Percentiles rank a stretch among this genome's conserved stretches.
Evolutionary conservation across 2,113 vertebrate species (phyloP).

Genomic region (Psettodes erumei): DNA sequence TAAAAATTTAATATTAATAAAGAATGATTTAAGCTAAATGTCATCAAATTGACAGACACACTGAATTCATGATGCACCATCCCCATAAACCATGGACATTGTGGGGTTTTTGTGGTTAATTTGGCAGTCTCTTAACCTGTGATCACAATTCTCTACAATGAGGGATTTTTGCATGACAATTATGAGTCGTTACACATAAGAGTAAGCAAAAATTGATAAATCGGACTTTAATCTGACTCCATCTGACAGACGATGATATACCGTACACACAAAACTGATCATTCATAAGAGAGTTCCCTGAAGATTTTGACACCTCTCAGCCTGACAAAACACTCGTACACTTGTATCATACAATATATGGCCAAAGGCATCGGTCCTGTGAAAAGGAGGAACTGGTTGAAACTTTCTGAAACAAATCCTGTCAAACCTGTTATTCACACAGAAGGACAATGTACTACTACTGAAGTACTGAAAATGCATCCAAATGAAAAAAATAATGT

Average conservation of each 20-base stretch:
- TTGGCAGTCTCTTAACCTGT: neutral
- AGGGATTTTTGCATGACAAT: constrained; percentile 4
- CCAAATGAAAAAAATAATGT: neutral
- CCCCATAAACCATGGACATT: neutral
- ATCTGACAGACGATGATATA: neutral
- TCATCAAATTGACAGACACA: neutral
- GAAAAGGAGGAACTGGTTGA: neutral
- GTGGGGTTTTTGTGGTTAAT: neutral
- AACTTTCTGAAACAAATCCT: neutral
- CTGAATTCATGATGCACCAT: neutral
- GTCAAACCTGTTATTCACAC: neutral
- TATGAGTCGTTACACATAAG: neutral
- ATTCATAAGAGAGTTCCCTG: constrained; percentile 9
- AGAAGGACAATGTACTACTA: neutral
- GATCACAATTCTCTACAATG: constrained; percentile 1
- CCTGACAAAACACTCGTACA: neutral
- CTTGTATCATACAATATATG: neutral
- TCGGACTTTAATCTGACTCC: too few relatives aligned
- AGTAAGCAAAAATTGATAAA: neutral
- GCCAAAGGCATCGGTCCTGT: neutral
- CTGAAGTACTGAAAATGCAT: neutral
- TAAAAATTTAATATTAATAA: neutral
- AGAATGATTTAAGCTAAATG: neutral
- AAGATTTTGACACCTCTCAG: neutral
- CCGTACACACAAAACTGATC: neutral